These are phyloP conservation scores for Philopedon plagiatum DNA, from an alignment of 2,888 invertebrate species.

Conservation along the genomic window DNA sequence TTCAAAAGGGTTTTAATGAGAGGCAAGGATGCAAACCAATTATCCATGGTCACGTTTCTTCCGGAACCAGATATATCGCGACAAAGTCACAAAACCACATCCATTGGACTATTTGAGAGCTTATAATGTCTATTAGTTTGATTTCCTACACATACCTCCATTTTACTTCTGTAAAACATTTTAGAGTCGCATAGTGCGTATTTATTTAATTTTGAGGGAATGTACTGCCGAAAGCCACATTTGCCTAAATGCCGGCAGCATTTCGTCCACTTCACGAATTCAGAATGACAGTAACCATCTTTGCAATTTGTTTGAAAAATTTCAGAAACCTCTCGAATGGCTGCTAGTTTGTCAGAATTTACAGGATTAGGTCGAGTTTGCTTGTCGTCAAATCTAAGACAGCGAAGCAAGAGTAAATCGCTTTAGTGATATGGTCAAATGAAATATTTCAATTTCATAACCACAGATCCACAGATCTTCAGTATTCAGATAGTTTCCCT, in stretches of 20 bases:
- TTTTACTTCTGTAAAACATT: conserved; percentile 55
- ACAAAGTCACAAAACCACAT: conserved; percentile 48
- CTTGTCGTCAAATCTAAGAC: conserved; percentile 56
- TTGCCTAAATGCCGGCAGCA: conserved; percentile 56
- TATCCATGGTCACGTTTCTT: conserved; percentile 59
- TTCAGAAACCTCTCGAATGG: conserved; percentile 58
- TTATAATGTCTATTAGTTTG: conserved; percentile 56
- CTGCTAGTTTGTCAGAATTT: conserved; percentile 54
- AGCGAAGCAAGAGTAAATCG: conserved; percentile 48
- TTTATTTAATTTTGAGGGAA: conserved; percentile 60
- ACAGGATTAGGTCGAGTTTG: not conserved
- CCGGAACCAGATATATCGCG: conserved; percentile 51
- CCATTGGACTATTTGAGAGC: conserved; percentile 14
- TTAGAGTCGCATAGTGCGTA: conserved; percentile 56
- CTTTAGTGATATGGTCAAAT: conserved; percentile 25
- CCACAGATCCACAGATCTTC: conserved; percentile 41
- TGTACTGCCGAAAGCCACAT: conserved; percentile 59
- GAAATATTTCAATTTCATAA: conserved; percentile 44
- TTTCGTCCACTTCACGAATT: conserved; percentile 17
- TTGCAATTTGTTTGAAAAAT: conserved; percentile 59
- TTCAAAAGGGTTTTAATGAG: conserved; percentile 38
- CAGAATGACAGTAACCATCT: conserved; percentile 46
- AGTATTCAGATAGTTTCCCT: conserved; percentile 31
- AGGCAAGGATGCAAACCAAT: conserved; percentile 56
- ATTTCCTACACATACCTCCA: conserved; percentile 57